Evolutionary conservation across 2,888 invertebrate genomes (phyloP).

Genomic region (Orgyia antiqua): DNA sequence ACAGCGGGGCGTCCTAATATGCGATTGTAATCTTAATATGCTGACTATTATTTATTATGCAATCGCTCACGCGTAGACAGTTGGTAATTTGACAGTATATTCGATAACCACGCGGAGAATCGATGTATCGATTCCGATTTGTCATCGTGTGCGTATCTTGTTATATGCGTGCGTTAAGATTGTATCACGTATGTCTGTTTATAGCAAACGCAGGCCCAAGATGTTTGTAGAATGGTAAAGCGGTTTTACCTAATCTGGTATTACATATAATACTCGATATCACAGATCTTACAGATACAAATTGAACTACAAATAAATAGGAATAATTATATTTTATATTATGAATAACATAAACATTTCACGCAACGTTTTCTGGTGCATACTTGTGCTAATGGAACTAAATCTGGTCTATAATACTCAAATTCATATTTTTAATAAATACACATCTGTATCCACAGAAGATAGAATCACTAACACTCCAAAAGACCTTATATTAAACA

Average conservation of each 20-base stretch:
- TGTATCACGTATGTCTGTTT: slow-evolving; percentile 12
- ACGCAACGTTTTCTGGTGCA: too few relatives aligned
- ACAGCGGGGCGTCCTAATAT: slow-evolving; percentile 33
- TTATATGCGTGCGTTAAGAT: slow-evolving; percentile 19
- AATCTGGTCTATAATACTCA: too few relatives aligned
- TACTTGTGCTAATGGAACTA: too few relatives aligned
- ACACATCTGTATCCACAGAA: too few relatives aligned
- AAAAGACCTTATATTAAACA: too few relatives aligned
- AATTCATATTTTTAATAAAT: too few relatives aligned
- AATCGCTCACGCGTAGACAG: slow-evolving; percentile 28
- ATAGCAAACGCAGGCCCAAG: slow-evolving; percentile 7
- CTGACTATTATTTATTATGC: slow-evolving; percentile 34
- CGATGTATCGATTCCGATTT: slow-evolving; percentile 42
- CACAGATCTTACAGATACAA: background rate
- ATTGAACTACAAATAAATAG: too few relatives aligned
- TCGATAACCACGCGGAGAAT: slow-evolving; percentile 27
- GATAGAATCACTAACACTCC: too few relatives aligned
- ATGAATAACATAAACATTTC: too few relatives aligned
- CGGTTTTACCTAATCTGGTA: slow-evolving; percentile 2
- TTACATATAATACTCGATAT: background rate
- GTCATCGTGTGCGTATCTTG: slow-evolving; percentile 35
- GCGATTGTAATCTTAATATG: slow-evolving; percentile 38
- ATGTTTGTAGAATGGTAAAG: slow-evolving; percentile 9
- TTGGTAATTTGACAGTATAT: slow-evolving; percentile 31
- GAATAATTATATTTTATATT: too few relatives aligned